These are phyloP conservation scores for Florisuga fusca DNA, from an alignment of 2,797 vertebrate genomes.

Conservation along the genomic window DNA sequence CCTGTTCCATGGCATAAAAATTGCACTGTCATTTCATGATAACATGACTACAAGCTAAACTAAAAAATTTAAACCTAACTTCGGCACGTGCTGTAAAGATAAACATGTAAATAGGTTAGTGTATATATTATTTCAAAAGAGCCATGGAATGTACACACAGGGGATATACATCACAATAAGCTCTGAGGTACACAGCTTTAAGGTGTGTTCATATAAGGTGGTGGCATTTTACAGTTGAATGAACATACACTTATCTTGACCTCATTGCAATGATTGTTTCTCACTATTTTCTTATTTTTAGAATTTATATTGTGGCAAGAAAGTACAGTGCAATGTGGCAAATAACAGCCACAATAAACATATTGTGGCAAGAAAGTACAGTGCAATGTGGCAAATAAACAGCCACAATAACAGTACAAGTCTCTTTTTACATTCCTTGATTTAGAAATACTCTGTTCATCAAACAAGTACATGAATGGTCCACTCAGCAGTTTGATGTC, in stretches of 20 bases:
- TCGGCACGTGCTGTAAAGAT: background rate
- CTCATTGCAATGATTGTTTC: background rate
- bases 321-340: background rate
- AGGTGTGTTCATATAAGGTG: background rate
- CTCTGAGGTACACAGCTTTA: background rate
- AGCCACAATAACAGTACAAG: too few relatives aligned
- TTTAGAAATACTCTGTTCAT: background rate
- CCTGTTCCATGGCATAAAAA: background rate
- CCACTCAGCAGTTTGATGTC: background rate
- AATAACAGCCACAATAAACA: too few relatives aligned
- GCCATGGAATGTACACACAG: background rate
- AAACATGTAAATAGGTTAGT: background rate
- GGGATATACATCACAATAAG: background rate
- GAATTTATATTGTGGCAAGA: background rate
- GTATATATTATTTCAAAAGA: background rate
- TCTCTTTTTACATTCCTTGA: background rate
- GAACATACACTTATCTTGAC: background rate
- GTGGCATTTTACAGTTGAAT: background rate
- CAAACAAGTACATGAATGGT: background rate
- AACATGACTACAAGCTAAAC: background rate
- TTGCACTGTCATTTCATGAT: background rate
- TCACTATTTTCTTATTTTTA: background rate
- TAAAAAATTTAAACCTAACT: background rate
- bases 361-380: background rate
- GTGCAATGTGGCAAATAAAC: background rate